Evolutionary conservation across 1,140 invertebrate genomes (phyloP).

Genomic region (Leptopilina clavipes): DNA sequence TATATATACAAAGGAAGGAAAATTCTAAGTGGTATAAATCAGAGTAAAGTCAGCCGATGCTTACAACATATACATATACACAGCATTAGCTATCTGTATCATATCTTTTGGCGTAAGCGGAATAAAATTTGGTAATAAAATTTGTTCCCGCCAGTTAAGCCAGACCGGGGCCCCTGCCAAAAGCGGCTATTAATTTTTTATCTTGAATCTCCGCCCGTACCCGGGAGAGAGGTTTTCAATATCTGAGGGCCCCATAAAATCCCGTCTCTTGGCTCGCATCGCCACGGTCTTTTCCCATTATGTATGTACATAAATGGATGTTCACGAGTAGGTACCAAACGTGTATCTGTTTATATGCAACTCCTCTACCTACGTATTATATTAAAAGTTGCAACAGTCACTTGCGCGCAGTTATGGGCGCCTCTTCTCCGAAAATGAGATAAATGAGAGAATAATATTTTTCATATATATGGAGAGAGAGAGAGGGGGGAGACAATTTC

Average conservation of each 20-base stretch:
- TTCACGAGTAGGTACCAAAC: conserved; percentile 37
- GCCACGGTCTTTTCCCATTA: conserved; percentile 52
- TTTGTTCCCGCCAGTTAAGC: conserved; percentile 73
- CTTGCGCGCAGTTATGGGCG: conserved; percentile 18
- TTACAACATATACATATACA: conserved; percentile 27
- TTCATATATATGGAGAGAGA: too few species aligned
- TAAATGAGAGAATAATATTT: conserved; percentile 28
- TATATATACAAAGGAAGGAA: background rate
- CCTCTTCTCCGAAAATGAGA: conserved; percentile 30
- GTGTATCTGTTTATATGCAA: conserved; percentile 27
- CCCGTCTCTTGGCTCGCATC: conserved; percentile 52
- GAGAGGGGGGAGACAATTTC: background rate
- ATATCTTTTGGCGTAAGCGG: conserved; percentile 62
- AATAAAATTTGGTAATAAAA: conserved; percentile 74
- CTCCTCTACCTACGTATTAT: conserved; percentile 31
- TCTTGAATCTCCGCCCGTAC: conserved; percentile 65
- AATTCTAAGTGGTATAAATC: conserved; percentile 28
- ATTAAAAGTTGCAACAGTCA: conserved; percentile 32
- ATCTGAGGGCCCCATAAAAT: conserved; percentile 63
- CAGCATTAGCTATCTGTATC: conserved; percentile 61
- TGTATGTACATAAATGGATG: conserved; percentile 61
- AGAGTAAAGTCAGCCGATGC: conserved; percentile 5
- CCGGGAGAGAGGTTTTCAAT: conserved; percentile 67
- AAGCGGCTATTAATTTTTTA: conserved; percentile 75
- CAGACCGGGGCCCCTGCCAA: conserved; percentile 66